Conservation (phyloP, 2,113 vertebrate species). For the Paracanthobrama guichenoti region DNA sequence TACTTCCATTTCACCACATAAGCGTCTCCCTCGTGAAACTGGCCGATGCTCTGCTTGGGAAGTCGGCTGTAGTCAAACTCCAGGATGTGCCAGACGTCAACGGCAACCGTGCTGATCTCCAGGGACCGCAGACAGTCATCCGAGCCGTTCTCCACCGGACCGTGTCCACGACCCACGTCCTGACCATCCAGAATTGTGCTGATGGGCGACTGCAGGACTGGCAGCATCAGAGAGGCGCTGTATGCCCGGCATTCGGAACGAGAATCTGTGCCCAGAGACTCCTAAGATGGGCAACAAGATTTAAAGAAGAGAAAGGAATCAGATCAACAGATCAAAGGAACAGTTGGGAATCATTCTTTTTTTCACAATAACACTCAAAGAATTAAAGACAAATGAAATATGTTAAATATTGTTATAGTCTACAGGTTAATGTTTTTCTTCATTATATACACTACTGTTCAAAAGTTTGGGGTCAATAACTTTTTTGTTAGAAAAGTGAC, state of each 20-base stretch:
- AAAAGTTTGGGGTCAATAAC: no score
- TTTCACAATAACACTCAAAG: no score
- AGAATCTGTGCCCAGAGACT: constrained; percentile 75
- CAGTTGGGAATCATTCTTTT: no score
- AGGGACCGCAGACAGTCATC: constrained; percentile 83
- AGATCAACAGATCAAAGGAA: no score
- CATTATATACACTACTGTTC: no score
- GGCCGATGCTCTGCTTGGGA: constrained; percentile 94
- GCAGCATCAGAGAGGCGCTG: constrained; percentile 85
- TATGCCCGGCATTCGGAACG: constrained; percentile 82
- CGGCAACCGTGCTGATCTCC: constrained; percentile 84
- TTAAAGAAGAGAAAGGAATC: not conserved
- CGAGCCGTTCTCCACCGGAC: constrained; percentile 78
- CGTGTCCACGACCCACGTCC: constrained; percentile 88
- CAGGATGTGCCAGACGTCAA: constrained; percentile 97
- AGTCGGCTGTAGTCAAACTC: constrained; percentile 97
- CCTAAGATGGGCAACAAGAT: constrained; percentile 64
- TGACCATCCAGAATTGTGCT: constrained; percentile 85
- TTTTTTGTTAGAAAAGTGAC: no score
- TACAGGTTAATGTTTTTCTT: no score
- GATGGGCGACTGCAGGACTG: constrained; percentile 76
- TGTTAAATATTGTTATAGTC: no score
- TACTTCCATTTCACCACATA: constrained; percentile 99
- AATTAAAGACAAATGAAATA: no score
- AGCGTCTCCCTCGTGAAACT: constrained; percentile 97